Conservation (phyloP, 1,140 invertebrate species). For the Luehdorfia chinensis region DNA sequence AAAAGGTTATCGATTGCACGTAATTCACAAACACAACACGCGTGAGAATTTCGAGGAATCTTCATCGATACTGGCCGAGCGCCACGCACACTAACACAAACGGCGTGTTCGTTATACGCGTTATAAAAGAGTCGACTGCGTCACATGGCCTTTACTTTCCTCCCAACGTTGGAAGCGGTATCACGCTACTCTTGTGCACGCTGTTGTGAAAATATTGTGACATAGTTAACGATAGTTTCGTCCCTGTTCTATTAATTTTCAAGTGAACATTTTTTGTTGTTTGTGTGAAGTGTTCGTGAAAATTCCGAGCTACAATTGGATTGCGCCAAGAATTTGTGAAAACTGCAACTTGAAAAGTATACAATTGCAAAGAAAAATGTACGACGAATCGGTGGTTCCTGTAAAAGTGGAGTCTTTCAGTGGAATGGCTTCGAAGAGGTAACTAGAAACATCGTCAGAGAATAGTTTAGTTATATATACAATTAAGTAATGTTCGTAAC, state of each 20-base stretch:
- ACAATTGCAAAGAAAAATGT: slow-evolving; percentile 54
- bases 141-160: slow-evolving; percentile 40
- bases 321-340: slow-evolving; percentile 56
- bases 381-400: slow-evolving; percentile 60
- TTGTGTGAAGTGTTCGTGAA: slow-evolving; percentile 48
- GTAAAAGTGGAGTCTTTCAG: slow-evolving; percentile 64
- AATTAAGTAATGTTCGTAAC: slow-evolving; percentile 18
- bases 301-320: slow-evolving; percentile 37
- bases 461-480: not conserved
- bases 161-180: slow-evolving; percentile 28
- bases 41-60: slow-evolving; percentile 49
- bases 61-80: slow-evolving; percentile 33
- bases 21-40: slow-evolving; percentile 24
- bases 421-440: slow-evolving; percentile 65
- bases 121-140: slow-evolving; percentile 34
- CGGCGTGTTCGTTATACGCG: slow-evolving; percentile 28
- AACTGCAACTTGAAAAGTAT: slow-evolving; percentile 54
- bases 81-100: slow-evolving; percentile 42
- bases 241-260: not conserved
- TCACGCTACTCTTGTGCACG: slow-evolving; percentile 31
- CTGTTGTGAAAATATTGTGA: slow-evolving; percentile 71
- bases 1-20: slow-evolving; percentile 19
- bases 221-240: slow-evolving; percentile 38
- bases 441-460: slow-evolving; percentile 10
- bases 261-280: slow-evolving; percentile 9